These are phyloP conservation scores for Pseudomyrmex pallidus DNA, from an alignment of 1,140 invertebrate species.

Conservation along the genomic window DNA sequence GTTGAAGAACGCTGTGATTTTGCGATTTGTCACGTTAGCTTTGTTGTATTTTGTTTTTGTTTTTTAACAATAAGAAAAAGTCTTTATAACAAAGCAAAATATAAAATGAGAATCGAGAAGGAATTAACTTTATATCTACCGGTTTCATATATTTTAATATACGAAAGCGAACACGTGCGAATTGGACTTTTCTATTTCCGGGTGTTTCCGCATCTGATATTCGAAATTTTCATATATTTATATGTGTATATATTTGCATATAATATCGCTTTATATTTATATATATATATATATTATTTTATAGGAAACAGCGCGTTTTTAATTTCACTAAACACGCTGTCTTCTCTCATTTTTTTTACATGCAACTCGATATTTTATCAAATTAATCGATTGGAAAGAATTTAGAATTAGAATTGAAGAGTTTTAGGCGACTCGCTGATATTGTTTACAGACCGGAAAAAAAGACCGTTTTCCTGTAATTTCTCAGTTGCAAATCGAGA, in stretches of 20 bases:
- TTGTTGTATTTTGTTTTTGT: no score
- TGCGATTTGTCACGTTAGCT: no score
- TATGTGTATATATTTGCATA: not conserved
- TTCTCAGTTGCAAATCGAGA: conserved; percentile 11
- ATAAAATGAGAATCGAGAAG: conserved; percentile 2
- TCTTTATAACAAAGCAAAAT: not conserved
- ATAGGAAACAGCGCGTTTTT: not conserved
- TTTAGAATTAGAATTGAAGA: not conserved
- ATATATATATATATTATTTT: not conserved
- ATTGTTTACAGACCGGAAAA: not conserved
- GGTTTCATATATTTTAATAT: no score
- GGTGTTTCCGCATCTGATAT: no score
- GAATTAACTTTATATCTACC: no score
- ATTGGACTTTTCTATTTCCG: no score
- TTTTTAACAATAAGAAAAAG: no score
- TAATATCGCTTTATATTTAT: conserved; percentile 18
- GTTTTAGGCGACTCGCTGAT: not conserved
- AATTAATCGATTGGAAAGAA: conserved; percentile 6
- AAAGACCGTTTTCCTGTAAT: not conserved
- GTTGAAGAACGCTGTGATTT: no score
- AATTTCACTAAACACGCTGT: not conserved
- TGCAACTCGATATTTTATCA: conserved; percentile 14
- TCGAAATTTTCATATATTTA: no score
- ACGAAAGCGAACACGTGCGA: no score
- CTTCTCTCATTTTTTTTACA: not conserved